Conservation (phyloP, 2,888 invertebrate species). For the Euclidia mi region DNA sequence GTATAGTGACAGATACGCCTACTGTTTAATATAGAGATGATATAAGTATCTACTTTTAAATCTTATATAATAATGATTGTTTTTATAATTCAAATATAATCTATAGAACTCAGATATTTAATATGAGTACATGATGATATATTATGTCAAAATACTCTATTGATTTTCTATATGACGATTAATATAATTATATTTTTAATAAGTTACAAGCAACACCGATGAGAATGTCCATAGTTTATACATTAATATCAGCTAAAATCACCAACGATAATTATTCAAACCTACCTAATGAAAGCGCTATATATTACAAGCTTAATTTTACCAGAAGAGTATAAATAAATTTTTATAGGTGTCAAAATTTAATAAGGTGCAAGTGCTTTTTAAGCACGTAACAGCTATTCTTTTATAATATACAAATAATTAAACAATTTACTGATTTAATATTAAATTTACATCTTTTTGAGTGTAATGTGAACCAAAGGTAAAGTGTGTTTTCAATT, state of each 20-base stretch:
- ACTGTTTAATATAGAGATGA: conserved; percentile 20
- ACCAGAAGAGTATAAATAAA: neutral
- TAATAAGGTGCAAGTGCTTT: neutral
- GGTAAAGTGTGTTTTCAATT: neutral
- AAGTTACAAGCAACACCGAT: neutral
- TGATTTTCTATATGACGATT: no score
- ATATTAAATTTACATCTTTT: neutral
- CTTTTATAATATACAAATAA: no score
- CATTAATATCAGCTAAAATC: conserved; percentile 5
- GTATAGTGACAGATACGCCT: conserved; percentile 51
- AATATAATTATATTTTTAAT: neutral
- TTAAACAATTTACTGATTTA: neutral
- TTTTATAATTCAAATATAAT: neutral
- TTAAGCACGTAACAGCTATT: no score
- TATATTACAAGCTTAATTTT: conserved; percentile 2
- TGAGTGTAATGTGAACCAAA: neutral
- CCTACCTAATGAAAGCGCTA: neutral
- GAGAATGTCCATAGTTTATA: neutral
- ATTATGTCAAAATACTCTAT: no score
- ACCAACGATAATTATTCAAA: neutral
- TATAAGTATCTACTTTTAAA: conserved; percentile 23
- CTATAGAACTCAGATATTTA: no score
- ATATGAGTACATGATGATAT: no score
- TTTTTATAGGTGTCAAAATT: neutral
- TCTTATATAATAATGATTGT: conserved; percentile 8